A percentile compares a stretch with the other conserved stretches of the same genome.
phyloP scores from a whole-genome alignment of 35 echinoderm and acorn worm genomes.

The Heliocidaris tuberculata region DNA sequence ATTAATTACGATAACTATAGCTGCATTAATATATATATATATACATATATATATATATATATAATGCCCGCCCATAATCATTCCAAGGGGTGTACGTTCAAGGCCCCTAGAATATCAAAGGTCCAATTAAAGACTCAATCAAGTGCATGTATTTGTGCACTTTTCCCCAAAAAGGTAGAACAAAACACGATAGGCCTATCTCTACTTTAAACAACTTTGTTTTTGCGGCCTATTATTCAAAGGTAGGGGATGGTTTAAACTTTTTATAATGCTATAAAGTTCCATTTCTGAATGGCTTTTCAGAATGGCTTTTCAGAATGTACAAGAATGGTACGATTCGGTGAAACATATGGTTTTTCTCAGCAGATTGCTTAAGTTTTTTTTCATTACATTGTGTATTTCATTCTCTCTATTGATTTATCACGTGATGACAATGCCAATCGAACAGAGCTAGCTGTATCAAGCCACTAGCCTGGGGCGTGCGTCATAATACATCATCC shows the following conservation, averaged over 20 bases:
- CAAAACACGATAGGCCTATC: too few relatives aligned
- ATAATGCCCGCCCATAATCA: too few relatives aligned
- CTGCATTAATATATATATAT: neutral
- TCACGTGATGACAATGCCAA: neutral
- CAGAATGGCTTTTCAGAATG: neutral
- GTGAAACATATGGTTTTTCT: neutral
- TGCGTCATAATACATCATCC: slow-evolving; percentile 1
- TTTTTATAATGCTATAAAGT: neutral
- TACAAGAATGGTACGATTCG: neutral
- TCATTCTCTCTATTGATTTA: slow-evolving; percentile 11
- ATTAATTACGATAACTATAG: neutral
- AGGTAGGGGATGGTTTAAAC: neutral
- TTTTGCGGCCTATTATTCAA: neutral
- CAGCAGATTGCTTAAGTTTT: neutral
- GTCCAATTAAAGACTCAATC: too few relatives aligned
- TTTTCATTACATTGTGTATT: neutral
- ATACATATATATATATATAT: too few relatives aligned
- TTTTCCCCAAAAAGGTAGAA: too few relatives aligned
- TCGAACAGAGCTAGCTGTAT: neutral
- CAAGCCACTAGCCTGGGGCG: neutral
- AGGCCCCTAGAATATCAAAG: too few relatives aligned
- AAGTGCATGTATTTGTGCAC: too few relatives aligned
- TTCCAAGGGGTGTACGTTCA: too few relatives aligned
- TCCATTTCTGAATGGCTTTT: neutral
- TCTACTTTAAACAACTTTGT: neutral